phyloP scores from a whole-genome alignment of 2,113 vertebrate genomes.

The Passer domesticus region DNA sequence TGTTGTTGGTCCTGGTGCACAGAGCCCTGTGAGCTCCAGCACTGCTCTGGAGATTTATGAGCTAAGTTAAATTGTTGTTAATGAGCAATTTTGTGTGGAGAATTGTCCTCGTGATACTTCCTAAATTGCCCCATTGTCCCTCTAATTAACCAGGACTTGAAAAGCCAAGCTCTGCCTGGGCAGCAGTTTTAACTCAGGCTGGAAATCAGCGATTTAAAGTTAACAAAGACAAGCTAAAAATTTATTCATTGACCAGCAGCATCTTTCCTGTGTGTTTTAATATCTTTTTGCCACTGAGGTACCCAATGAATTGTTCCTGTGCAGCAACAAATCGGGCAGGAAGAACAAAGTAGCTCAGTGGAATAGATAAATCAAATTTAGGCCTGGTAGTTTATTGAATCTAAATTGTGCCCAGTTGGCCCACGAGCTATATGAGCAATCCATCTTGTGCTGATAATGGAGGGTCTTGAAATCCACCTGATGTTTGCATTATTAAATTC shows the following conservation, averaged over 20 bases:
- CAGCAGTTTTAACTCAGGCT: neutral
- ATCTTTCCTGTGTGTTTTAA: conserved; percentile 51
- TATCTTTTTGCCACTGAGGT: conserved; percentile 32
- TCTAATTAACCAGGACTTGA: neutral
- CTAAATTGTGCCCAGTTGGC: conserved; percentile 93
- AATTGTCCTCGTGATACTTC: neutral
- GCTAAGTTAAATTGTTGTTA: neutral
- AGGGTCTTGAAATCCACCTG: conserved; percentile 94
- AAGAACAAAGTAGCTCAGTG: conserved; percentile 83
- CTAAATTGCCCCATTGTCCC: neutral
- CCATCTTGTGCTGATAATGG: conserved; percentile 95
- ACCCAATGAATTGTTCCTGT: conserved; percentile 85
- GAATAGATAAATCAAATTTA: conserved; percentile 97
- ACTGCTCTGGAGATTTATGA: neutral
- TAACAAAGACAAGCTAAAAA: conserved; percentile 12
- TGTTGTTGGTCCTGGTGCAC: rapidly evolving
- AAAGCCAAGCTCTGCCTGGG: neutral
- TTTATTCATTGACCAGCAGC: conserved; percentile 20
- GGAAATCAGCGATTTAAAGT: neutral
- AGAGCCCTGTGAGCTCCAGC: neutral
- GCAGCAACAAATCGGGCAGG: conserved; percentile 79
- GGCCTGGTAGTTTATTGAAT: conserved; percentile 94
- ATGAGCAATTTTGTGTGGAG: neutral
- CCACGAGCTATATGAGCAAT: conserved; percentile 90
- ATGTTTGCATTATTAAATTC: conserved; percentile 98